Evolutionary conservation across 2,113 vertebrate species (phyloP), one percentile per base, ranked within the genome.

Genomic region (Siphamia tubifer): DNA sequence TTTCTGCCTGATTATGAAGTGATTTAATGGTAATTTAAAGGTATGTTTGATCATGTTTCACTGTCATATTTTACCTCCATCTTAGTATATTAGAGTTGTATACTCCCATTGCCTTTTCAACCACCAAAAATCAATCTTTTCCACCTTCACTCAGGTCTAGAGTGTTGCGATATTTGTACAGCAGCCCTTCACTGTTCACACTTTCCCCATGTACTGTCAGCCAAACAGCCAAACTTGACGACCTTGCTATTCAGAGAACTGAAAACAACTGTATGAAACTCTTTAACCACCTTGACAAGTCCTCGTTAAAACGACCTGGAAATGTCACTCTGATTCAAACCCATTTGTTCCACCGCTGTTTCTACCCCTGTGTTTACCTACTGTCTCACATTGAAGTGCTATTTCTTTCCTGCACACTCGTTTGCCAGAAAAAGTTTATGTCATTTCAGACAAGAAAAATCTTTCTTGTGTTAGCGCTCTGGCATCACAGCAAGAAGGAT

Each of bases 321-420:
- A 73, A 77, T 71, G 85, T 70, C 74, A 70, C 67, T 74, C 76
- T 21, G 60, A 61, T 69, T 61, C 60, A 48, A 66, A 65, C 55
- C 25, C 24, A 34, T 52, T 56, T 10, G 4, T 36, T 40, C 12
- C 58, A 30, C 7, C 1, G 7, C 35, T n/a, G 7, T 40, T 25
- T 21, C 39, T 25, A 19, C 44, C 11, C 3, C 13, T 15, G n/a
- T 8, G 3, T 15, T 54, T 48, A 24, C 52, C 47, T 65, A 35
- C 36, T 6, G 27, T 34, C 48, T 57, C 39, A 25, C 4, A 2
- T 52, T 43, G 39, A 69, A 45, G 49, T 21, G 49, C 34, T 21
- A 47, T 61, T 42, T 70, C 39, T 12, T 16, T 27, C 35, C 44
- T 34, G 27, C 30, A 6, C 54, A 35, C 24, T 34, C 16, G 19